These are phyloP conservation scores for Columbina picui DNA, from an alignment of 2,113 vertebrate genomes.

Conservation along the genomic window DNA sequence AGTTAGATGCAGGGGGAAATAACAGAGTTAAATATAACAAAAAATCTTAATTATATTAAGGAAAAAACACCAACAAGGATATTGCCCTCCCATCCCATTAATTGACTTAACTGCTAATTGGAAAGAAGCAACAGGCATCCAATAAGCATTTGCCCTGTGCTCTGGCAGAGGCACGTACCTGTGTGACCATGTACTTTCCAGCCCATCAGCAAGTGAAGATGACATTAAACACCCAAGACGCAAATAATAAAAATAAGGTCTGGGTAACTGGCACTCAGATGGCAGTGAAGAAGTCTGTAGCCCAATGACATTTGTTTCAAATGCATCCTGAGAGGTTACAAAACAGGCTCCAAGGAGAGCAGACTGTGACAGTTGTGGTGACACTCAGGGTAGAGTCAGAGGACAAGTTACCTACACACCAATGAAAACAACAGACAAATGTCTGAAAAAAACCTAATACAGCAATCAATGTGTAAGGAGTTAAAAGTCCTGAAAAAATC, in stretches of 20 bases:
- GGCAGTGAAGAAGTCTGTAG: not conserved
- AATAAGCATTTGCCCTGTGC: not conserved
- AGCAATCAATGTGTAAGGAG: not conserved
- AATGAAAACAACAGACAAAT: not conserved
- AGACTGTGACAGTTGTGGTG: not conserved
- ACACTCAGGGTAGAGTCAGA: not conserved
- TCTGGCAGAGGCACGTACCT: not conserved
- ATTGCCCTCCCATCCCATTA: not conserved
- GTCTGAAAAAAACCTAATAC: not conserved
- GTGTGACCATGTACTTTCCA: not conserved
- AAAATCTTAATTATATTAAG: not conserved
- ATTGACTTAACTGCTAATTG: not conserved
- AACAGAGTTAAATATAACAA: not conserved
- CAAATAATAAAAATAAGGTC: not conserved
- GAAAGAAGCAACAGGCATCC: not conserved
- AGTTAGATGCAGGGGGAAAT: not conserved
- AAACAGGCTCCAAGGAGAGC: not conserved
- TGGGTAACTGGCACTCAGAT: not conserved
- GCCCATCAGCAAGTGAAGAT: not conserved
- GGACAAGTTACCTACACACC: not conserved
- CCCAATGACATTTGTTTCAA: not conserved
- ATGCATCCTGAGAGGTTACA: not conserved
- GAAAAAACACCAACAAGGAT: not conserved
- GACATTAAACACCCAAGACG: accelerated
- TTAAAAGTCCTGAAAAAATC: not conserved